Evolutionary conservation across 1,140 invertebrate species (phyloP), one percentile per base, ranked within the genome.

Genomic region (Atta cephalotes): DNA sequence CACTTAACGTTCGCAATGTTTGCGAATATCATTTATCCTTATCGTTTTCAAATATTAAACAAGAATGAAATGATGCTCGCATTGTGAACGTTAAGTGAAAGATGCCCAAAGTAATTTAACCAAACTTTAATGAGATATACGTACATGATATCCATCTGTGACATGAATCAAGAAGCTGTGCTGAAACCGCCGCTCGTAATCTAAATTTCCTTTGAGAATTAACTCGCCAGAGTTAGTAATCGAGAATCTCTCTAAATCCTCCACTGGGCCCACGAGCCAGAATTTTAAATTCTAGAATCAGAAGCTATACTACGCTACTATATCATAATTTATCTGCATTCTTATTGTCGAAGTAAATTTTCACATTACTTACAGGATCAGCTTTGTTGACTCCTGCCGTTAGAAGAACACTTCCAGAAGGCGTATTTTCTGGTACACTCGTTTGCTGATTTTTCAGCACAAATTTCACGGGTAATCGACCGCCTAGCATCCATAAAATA

Each of bases 141-240:
- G 95, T 95, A 98, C 98, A 92, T 96, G 96, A 88, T 96, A 95
- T 39, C 98, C 98, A 95, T 99, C 98, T 3, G 98, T 98, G 10
- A 97, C 98, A 93, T 97, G 96, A n/a, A 98, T 97, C 88, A 97
- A 96, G 92, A 99, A 98, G 68, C 96, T 95, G 91, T 98, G 98
- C 49, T 96, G 96, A 63, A 97, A 96, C 70, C 96, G 95, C 21
- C 96, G 96, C 94, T 99, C 98, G 94, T 97, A 99, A 95, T 99
- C 98, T 56, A 99, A 94, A 10, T 97, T 95, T 82, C 97, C 96
- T 65, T 96, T 96, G 10, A 99, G 95, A 1, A 98, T 96, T 28
- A 99, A 95, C 93, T 99, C 98, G 0, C 98, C 98, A 49, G 96
- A 97, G 39, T 96, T 96, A 65, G 97, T 97, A 51, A 98, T 96